Percentiles rank a stretch among this genome's conserved stretches.
Conservation (phyloP, 2,888 invertebrate species). For the Papilio protenor region DNA sequence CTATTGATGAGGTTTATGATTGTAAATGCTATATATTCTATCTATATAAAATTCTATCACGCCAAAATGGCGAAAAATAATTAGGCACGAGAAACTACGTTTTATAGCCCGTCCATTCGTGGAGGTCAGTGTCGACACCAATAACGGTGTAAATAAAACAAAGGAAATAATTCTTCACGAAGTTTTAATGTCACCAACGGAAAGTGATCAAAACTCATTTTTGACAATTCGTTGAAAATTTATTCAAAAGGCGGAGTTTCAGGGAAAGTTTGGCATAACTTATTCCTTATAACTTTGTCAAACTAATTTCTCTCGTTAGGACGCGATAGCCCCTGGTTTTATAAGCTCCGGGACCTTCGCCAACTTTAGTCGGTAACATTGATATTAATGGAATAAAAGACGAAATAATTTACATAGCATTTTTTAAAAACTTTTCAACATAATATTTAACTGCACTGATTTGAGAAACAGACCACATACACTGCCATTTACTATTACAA, state of each 20-base stretch:
- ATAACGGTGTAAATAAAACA: conserved; percentile 28
- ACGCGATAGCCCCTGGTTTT: conserved; percentile 56
- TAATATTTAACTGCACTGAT: too few relatives aligned
- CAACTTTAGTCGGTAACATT: conserved; percentile 23
- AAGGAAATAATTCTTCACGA: conserved; percentile 30
- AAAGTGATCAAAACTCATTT: conserved; percentile 74
- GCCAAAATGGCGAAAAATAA: too few relatives aligned
- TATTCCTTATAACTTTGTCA: conserved; percentile 70
- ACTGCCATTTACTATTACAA: too few relatives aligned
- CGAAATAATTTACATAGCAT: background rate
- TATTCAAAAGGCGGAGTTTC: conserved; percentile 75
- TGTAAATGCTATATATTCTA: too few relatives aligned
- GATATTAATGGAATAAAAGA: conserved; percentile 20
- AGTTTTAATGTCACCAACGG: conserved; percentile 62
- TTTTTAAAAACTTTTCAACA: background rate
- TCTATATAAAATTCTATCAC: too few relatives aligned
- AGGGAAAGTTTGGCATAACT: conserved; percentile 69
- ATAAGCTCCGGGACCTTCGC: conserved; percentile 51
- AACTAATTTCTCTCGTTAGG: conserved; percentile 74
- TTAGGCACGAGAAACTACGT: too few relatives aligned
- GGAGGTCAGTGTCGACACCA: background rate
- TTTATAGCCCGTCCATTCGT: too few relatives aligned
- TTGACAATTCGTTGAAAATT: conserved; percentile 74
- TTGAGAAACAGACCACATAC: too few relatives aligned
- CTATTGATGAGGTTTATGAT: too few relatives aligned